A percentile compares a stretch with the other conserved stretches of the same genome.
Evolutionary conservation across 1,140 invertebrate species (phyloP).

Genomic region (Epicauta chinensis): DNA sequence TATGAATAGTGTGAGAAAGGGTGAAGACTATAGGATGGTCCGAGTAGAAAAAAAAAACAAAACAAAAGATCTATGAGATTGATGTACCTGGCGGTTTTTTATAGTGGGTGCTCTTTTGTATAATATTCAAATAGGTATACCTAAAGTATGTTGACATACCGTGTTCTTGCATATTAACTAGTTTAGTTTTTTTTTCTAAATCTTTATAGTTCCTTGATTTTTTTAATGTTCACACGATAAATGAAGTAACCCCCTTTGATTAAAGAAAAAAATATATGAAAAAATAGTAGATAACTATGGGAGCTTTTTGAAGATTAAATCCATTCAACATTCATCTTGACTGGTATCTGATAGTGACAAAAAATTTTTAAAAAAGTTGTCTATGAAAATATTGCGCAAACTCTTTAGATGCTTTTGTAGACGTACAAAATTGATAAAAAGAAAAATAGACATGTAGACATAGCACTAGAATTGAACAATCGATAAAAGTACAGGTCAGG

Average conservation of each 20-base stretch:
- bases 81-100: conserved; percentile 36
- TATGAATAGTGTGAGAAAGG: conserved; percentile 31
- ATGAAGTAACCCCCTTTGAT: conserved; percentile 7
- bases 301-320: neutral
- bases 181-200: conserved; percentile 28
- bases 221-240: conserved; percentile 28
- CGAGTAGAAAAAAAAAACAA: conserved; percentile 28
- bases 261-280: neutral
- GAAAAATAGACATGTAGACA: conserved; percentile 24
- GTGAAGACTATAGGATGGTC: conserved; percentile 23
- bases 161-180: conserved; percentile 37
- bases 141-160: conserved; percentile 35
- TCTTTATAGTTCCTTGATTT: neutral
- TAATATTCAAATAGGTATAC: conserved; percentile 29
- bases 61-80: conserved; percentile 13
- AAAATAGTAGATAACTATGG: neutral
- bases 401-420: neutral
- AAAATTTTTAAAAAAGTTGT: no score
- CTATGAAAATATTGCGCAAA: conserved; percentile 6
- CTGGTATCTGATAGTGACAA: no score
- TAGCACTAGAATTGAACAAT: conserved; percentile 5
- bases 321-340: no score
- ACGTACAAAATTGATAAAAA: no score
- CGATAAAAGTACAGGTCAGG: conserved; percentile 29
- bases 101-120: conserved; percentile 31